Base-by-base conservation (phyloP, 2,113 vertebrate genomes). In the Murina feae region DNA sequence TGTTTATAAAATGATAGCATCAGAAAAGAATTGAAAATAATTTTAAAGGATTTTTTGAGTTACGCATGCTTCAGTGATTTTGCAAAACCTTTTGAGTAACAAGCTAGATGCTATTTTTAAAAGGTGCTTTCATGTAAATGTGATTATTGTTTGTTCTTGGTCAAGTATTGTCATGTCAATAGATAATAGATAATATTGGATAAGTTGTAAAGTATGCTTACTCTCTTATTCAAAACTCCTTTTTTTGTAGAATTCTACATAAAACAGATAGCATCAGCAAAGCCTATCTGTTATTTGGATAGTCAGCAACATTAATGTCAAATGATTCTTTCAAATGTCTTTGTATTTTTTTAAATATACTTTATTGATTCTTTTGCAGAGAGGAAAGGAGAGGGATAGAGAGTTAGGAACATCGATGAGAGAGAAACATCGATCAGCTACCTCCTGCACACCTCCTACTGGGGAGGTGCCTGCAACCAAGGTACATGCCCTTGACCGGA, bases 141-240 rank as follows among this genome's bases (percentile, higher is more conserved):
- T 78, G 44, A 92, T 95, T 86, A 91, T 89, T 95, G 37, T 82
- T 89, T 94, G 60, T 87, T 92, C 86, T 92, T 92, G 1, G 89
- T 91, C 86, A 91, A 94, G 9, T 71, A 49, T 71, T 95, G 65
- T 79, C 28, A 58, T 53, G 32, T 95, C 69, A 93, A 86, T n/a
- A n/a, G n/a, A n/a, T n/a, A 60, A 81, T 72, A 89, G 32, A 85
- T 83, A 91, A 83, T 72, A 85, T 55, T 93, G 63, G 30, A 76
- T 89, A 80, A 71, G 1, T 25, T 86, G n/a, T 84, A 79, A 95
- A 86, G 55, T 68, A 75, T 63, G 18, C 44, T 82, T 94, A 5
- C 9, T 49, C 3, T 93, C 51, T 71, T 83, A 89, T 68, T 90
- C 76, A 75, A 80, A 91, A 20, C 11, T 68, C 6, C 2, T 80